phyloP scores from a whole-genome alignment of 2,888 invertebrate species.

The Cantharis lateralis region DNA sequence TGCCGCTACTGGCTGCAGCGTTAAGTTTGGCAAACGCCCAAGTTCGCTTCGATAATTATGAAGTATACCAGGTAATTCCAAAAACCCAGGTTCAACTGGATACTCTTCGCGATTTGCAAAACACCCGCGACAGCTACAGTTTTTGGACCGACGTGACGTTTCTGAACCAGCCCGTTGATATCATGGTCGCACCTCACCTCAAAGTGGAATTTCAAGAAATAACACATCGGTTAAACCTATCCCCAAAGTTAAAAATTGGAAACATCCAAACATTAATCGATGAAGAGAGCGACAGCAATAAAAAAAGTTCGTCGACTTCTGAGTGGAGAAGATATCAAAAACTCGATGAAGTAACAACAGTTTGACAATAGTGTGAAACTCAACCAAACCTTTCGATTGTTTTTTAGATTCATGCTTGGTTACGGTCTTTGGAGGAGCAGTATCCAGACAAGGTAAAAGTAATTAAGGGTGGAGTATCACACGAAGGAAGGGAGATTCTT shows the following conservation, averaged over 20 bases:
- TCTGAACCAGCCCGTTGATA: conserved; percentile 54
- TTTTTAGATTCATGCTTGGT: conserved; percentile 62
- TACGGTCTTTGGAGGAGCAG: conserved; percentile 56
- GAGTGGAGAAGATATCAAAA: conserved; percentile 65
- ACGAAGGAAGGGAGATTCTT: conserved; percentile 63
- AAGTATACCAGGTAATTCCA: conserved; percentile 45
- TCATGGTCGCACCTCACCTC: conserved; percentile 66
- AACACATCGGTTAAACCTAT: conserved; percentile 52
- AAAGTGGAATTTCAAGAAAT: conserved; percentile 55
- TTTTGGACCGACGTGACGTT: conserved; percentile 56
- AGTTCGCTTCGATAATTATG: conserved; percentile 39
- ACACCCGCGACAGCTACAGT: conserved; percentile 8
- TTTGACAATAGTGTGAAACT: neutral
- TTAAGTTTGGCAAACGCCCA: neutral
- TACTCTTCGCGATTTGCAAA: conserved; percentile 1
- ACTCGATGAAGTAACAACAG: conserved; percentile 55
- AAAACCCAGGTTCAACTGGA: conserved; percentile 24
- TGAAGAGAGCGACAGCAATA: conserved; percentile 35
- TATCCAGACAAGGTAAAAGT: conserved; percentile 59
- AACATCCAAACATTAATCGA: conserved; percentile 60
- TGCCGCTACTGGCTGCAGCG: neutral
- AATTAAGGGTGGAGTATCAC: conserved; percentile 62
- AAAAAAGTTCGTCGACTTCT: conserved; percentile 51
- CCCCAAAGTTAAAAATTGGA: conserved; percentile 57
- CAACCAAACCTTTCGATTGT: neutral